Evolutionary conservation across 2,797 vertebrate genomes (phyloP).

Genomic region (Antrozous pallidus): DNA sequence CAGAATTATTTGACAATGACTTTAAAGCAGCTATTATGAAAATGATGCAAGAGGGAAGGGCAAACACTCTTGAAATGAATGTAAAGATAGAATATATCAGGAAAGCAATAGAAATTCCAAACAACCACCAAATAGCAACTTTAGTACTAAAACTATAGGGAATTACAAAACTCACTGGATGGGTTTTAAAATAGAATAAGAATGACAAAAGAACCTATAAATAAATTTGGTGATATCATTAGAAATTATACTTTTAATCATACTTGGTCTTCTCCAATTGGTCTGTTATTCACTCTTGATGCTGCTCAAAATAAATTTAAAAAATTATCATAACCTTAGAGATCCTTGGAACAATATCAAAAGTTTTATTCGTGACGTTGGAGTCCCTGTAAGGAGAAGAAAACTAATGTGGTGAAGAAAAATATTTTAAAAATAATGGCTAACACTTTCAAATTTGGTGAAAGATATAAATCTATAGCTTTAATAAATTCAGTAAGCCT

Average conservation of each 20-base stretch:
- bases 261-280: background rate
- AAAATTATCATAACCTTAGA: background rate
- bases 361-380: background rate
- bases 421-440: background rate
- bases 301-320: background rate
- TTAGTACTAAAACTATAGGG: slow-evolving; percentile 4
- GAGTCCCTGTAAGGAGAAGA: background rate
- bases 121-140: background rate
- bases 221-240: background rate
- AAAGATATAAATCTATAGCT: background rate
- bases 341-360: background rate
- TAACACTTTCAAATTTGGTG: background rate
- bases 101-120: background rate
- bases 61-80: slow-evolving; percentile 20
- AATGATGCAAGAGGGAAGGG: slow-evolving; percentile 5
- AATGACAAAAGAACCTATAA: background rate
- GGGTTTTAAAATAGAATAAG: background rate
- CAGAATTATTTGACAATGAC: background rate
- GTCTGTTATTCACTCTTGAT: background rate
- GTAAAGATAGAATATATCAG: background rate
- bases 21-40: slow-evolving; percentile 12
- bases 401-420: background rate
- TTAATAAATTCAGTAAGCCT: background rate
- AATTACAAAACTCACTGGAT: background rate
- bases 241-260: too few relatives aligned